Evolutionary conservation across 2,113 vertebrate species (phyloP).

Genomic region (Mohoua ochrocephala): DNA sequence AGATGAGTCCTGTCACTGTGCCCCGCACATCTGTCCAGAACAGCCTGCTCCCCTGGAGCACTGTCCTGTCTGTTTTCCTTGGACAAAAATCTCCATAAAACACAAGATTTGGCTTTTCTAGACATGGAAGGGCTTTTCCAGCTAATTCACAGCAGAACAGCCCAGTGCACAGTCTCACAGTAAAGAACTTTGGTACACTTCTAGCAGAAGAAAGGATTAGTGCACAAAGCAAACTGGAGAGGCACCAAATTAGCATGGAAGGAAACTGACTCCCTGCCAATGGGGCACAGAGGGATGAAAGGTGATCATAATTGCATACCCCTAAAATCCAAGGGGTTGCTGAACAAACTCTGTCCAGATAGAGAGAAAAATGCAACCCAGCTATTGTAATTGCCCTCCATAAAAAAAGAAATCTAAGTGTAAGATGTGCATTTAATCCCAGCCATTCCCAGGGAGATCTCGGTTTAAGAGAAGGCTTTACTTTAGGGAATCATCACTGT

Average conservation of each 20-base stretch:
- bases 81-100: neutral
- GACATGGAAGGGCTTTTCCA: neutral
- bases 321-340: neutral
- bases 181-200: rapidly evolving
- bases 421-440: neutral
- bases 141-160: neutral
- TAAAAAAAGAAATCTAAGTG: neutral
- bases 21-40: neutral
- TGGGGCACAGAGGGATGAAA: neutral
- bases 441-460: neutral
- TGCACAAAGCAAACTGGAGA: neutral
- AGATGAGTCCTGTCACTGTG: neutral
- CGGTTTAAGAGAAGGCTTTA: neutral
- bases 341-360: neutral
- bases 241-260: neutral
- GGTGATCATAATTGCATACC: neutral
- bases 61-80: neutral
- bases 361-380: neutral
- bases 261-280: neutral
- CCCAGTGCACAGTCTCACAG: neutral
- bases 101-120: neutral
- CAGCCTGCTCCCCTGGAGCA: neutral
- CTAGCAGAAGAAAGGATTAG: neutral
- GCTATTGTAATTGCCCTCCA: neutral
- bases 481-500: neutral